phyloP scores from a whole-genome alignment of 2,797 vertebrate species.

The Toxotes lorentzi region DNA sequence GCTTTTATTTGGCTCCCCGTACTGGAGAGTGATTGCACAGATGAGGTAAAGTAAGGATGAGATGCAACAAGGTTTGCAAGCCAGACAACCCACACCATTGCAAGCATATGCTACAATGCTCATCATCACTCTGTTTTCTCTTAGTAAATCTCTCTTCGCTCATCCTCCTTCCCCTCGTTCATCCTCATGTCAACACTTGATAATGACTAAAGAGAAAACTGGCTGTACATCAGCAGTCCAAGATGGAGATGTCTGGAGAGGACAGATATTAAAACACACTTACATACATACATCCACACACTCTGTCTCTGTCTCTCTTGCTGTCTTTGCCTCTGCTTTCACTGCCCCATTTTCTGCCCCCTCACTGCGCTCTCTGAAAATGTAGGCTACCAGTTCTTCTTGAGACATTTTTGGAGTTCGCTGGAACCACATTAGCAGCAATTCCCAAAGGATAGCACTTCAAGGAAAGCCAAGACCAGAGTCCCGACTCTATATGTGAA shows the following conservation, averaged over 20 bases:
- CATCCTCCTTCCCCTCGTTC: not conserved
- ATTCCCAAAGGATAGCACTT: slow-evolving; percentile 52
- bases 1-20: not conserved
- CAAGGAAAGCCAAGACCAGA: slow-evolving; percentile 44
- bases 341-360: slow-evolving; percentile 22
- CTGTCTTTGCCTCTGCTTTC: not conserved
- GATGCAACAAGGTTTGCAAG: slow-evolving; percentile 10
- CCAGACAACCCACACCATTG: not conserved
- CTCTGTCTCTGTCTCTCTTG: too few species aligned
- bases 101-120: slow-evolving; percentile 7
- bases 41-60: not conserved
- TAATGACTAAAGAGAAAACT: not conserved
- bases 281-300: not conserved
- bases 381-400: slow-evolving; percentile 63
- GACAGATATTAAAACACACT: slow-evolving; percentile 3
- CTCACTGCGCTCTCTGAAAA: slow-evolving; percentile 25
- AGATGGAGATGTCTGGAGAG: not conserved
- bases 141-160: slow-evolving; percentile 4
- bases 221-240: slow-evolving; percentile 1
- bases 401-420: slow-evolving; percentile 62
- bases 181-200: slow-evolving; percentile 25
- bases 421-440: slow-evolving; percentile 52
- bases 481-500: slow-evolving; percentile 23
- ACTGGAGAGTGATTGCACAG: not conserved
- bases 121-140: slow-evolving; percentile 18